phyloP scores from a whole-genome alignment of 2,797 vertebrate genomes.

The Hippocampus kuda region DNA sequence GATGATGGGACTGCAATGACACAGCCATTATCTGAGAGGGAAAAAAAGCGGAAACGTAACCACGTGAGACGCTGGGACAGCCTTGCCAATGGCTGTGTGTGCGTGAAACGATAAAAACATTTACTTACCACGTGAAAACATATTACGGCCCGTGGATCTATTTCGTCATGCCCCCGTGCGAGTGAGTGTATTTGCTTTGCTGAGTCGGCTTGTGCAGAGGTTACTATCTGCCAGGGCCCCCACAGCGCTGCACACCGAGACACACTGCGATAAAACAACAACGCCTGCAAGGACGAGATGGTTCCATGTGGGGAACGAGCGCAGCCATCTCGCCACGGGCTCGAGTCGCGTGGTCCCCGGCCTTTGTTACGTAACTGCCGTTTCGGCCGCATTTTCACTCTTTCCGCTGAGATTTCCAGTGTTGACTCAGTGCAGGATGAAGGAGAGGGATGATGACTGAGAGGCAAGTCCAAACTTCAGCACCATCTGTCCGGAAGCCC shows the following conservation, averaged over 20 bases:
- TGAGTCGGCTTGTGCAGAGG: constrained; percentile 25
- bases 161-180: background rate
- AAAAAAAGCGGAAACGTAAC: constrained; percentile 22
- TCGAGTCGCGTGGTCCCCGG: background rate
- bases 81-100: constrained; percentile 57
- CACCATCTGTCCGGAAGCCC: constrained; percentile 46
- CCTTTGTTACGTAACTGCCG: constrained; percentile 46
- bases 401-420: constrained; percentile 55
- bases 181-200: constrained; percentile 22
- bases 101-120: too few species aligned
- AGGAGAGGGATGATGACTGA: constrained; percentile 51
- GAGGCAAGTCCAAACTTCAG: constrained; percentile 46
- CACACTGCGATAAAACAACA: constrained; percentile 5
- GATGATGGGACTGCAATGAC: constrained; percentile 41
- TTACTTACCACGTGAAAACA: too few species aligned
- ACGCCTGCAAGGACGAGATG: constrained; percentile 9
- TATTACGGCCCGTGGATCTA: too few species aligned
- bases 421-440: constrained; percentile 59
- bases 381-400: constrained; percentile 49
- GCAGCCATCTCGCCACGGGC: constrained; percentile 23
- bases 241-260: constrained; percentile 6
- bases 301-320: constrained; percentile 22
- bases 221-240: constrained; percentile 11
- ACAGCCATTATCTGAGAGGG: constrained; percentile 54
- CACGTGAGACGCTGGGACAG: constrained; percentile 46